Percentiles rank a stretch among this genome's conserved stretches.
Conservation (phyloP, 2,888 invertebrate genomes). For the Vanessa cardui region DNA sequence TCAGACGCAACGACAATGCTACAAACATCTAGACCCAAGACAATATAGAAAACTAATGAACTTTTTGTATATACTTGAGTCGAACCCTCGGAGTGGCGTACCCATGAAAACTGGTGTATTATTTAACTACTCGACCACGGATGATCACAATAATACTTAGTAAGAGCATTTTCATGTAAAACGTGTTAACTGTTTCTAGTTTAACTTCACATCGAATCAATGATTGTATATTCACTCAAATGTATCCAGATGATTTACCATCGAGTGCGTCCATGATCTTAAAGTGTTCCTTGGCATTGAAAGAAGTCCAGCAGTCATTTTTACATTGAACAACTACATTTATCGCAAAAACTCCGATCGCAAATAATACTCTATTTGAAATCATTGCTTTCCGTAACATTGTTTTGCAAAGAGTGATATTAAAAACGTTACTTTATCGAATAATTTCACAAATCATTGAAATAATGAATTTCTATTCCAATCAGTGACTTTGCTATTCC, state of each 20-base stretch:
- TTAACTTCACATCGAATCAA: too few relatives aligned
- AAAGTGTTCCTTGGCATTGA: constrained; percentile 49
- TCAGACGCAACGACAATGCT: too few relatives aligned
- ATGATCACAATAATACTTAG: too few relatives aligned
- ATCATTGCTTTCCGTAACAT: constrained; percentile 6
- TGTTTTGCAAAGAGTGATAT: constrained; percentile 11
- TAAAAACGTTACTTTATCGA: constrained; percentile 6
- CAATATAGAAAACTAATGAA: too few relatives aligned
- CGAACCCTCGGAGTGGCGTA: too few relatives aligned
- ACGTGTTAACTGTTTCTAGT: too few relatives aligned
- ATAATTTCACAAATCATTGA: constrained; percentile 24
- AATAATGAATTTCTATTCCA: constrained; percentile 9
- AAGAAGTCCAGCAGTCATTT: constrained; percentile 53
- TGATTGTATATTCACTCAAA: background rate
- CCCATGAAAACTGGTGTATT: too few relatives aligned
- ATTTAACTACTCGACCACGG: too few relatives aligned
- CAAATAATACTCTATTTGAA: background rate
- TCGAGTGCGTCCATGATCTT: constrained; percentile 53
- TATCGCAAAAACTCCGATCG: background rate
- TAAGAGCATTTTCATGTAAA: too few relatives aligned
- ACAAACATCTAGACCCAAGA: too few relatives aligned
- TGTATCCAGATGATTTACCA: constrained; percentile 44
- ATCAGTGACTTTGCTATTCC: background rate
- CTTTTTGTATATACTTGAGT: too few relatives aligned
- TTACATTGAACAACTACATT: constrained; percentile 5